A percentile compares a stretch with the other conserved stretches of the same genome.
Evolutionary conservation across 2,113 vertebrate genomes (phyloP).

Genomic region (Lethenteron camtschaticum): DNA sequence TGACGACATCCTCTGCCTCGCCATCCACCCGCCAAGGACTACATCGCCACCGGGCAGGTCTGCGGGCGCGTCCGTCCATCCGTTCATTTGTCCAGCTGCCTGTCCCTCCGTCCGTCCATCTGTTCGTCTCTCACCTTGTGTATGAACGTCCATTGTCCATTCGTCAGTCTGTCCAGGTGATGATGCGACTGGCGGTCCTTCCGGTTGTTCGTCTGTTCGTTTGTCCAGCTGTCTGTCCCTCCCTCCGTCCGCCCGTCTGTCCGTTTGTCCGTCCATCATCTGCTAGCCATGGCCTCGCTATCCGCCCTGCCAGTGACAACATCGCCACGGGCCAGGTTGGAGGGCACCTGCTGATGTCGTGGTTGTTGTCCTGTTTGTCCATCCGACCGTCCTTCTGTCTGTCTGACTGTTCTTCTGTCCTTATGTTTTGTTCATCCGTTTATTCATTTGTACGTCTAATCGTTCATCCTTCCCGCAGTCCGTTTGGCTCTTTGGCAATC

Average conservation of each 20-base stretch:
- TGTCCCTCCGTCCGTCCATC: background rate
- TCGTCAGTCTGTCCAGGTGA: background rate
- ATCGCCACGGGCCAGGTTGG: constrained; percentile 68
- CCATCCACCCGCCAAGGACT: constrained; percentile 83
- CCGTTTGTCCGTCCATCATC: background rate
- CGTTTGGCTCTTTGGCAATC: too few species aligned
- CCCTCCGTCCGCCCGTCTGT: background rate
- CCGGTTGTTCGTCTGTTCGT: background rate
- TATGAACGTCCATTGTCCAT: background rate
- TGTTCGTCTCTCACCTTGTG: background rate
- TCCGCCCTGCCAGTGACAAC: constrained; percentile 72
- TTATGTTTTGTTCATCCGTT: too few species aligned
- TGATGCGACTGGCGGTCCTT: background rate
- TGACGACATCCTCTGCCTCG: constrained; percentile 83
- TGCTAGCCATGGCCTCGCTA: constrained; percentile 63
- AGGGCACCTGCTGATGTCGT: too few species aligned
- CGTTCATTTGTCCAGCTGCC: background rate
- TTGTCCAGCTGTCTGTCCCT: background rate
- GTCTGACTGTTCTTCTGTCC: too few species aligned
- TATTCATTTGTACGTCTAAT: too few species aligned
- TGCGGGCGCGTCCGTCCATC: background rate
- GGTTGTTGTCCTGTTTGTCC: too few species aligned
- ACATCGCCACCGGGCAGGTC: constrained; percentile 92
- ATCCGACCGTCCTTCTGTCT: too few species aligned
- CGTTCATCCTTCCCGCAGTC: too few species aligned